Evolutionary conservation across 2,888 invertebrate genomes (phyloP).

Genomic region (Spodoptera picta): DNA sequence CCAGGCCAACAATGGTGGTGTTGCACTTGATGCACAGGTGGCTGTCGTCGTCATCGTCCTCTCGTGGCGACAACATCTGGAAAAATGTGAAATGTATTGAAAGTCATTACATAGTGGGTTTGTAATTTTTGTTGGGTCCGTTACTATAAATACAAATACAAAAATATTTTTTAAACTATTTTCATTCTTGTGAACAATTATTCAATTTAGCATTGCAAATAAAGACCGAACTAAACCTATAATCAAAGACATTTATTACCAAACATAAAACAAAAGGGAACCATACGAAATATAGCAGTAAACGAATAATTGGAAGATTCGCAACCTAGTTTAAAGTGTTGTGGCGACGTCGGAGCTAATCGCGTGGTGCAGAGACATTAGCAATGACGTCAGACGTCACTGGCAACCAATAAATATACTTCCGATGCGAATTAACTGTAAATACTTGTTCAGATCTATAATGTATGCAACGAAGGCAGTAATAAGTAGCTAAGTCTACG

Average conservation of each 20-base stretch:
- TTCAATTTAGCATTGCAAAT: background rate
- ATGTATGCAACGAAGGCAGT: slow-evolving; percentile 54
- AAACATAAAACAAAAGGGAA: slow-evolving; percentile 42
- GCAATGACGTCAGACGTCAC: slow-evolving; percentile 76
- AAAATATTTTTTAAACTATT: too few species aligned
- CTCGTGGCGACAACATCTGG: slow-evolving; percentile 87
- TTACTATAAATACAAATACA: too few species aligned
- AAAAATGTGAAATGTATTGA: slow-evolving; percentile 33
- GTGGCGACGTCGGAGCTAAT: slow-evolving; percentile 75
- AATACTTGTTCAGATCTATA: slow-evolving; percentile 70
- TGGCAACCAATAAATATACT: slow-evolving; percentile 74
- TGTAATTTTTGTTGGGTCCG: too few species aligned
- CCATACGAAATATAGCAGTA: slow-evolving; percentile 45
- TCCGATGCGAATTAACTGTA: slow-evolving; percentile 75
- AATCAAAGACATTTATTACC: slow-evolving; percentile 21
- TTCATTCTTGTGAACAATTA: too few species aligned
- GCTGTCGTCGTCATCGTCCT: slow-evolving; percentile 93
- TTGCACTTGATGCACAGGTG: slow-evolving; percentile 97
- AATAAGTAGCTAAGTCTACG: slow-evolving; percentile 55
- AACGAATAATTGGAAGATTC: slow-evolving; percentile 53
- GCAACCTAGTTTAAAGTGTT: slow-evolving; percentile 53
- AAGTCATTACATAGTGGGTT: too few species aligned
- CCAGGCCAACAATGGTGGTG: slow-evolving; percentile 94
- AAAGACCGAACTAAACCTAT: slow-evolving; percentile 14
- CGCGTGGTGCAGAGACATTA: slow-evolving; percentile 78